Evolutionary conservation across 2,888 invertebrate genomes (phyloP).

Genomic region (Parochlus steinenii): DNA sequence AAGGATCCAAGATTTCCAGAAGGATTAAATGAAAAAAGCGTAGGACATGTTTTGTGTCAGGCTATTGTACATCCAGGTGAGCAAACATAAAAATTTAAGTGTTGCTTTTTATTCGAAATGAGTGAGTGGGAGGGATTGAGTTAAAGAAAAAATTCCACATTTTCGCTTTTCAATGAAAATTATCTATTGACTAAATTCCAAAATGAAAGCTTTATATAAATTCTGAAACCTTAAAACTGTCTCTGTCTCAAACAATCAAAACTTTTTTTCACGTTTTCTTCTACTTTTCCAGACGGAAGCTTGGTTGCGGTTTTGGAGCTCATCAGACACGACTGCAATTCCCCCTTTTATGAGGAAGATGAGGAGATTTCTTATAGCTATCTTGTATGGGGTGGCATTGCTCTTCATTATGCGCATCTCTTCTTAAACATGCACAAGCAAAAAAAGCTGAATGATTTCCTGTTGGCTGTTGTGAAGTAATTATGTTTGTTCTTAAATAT

Average conservation of each 20-base stretch:
- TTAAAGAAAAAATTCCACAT: too few relatives aligned
- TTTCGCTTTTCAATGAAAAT: too few relatives aligned
- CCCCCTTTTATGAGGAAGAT: conserved; percentile 45
- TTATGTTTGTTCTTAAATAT: conserved; percentile 19
- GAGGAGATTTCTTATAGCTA: conserved; percentile 50
- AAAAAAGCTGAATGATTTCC: conserved; percentile 55
- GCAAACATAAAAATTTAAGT: too few relatives aligned
- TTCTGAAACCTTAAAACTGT: too few relatives aligned
- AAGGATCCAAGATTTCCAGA: conserved; percentile 36
- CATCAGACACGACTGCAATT: conserved; percentile 35
- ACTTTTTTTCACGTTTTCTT: background rate
- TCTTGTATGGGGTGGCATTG: conserved; percentile 51
- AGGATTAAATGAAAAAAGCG: conserved; percentile 27
- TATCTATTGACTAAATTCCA: too few relatives aligned
- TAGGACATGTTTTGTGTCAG: conserved; percentile 37
- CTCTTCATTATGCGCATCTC: conserved; percentile 49
- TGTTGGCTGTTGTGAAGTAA: conserved; percentile 66
- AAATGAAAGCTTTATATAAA: too few relatives aligned
- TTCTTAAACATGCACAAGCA: conserved; percentile 53
- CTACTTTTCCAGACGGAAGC: conserved; percentile 31
- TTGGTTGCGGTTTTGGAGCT: conserved; percentile 51
- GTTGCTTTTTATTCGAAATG: too few relatives aligned
- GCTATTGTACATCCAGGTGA: conserved; percentile 39
- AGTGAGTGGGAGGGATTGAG: too few relatives aligned
- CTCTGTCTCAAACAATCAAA: too few relatives aligned